phyloP scores from a whole-genome alignment of 2,113 vertebrate genomes.

The Antechinus flavipes region DNA sequence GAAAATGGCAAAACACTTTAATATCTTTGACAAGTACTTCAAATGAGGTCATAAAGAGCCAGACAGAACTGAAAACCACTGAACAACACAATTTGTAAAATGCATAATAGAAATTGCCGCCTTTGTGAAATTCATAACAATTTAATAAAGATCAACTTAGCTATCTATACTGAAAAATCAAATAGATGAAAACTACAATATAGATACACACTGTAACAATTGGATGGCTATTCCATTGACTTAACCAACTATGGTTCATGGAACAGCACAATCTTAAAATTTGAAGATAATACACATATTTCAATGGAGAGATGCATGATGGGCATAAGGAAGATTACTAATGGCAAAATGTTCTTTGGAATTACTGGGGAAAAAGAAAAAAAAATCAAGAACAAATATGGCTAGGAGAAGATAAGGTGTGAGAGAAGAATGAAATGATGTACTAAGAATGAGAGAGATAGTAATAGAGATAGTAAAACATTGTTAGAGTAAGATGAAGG shows the following conservation, averaged over 20 bases:
- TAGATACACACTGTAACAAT: not conserved
- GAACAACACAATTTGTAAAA: not conserved
- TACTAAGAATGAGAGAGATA: too few relatives aligned
- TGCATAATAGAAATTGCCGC: not conserved
- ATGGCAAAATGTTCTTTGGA: not conserved
- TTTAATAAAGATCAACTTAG: not conserved
- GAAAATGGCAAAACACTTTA: not conserved
- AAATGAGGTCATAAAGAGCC: not conserved
- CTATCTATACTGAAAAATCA: not conserved
- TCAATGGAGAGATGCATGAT: not conserved
- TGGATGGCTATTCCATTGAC: not conserved
- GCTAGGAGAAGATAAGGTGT: not conserved
- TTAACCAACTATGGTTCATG: not conserved
- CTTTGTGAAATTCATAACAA: not conserved
- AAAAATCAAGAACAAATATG: not conserved
- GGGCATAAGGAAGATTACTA: not conserved
- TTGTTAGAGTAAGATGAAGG: not conserved
- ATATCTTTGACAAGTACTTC: not conserved
- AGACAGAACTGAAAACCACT: not conserved
- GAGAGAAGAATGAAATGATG: too few relatives aligned
- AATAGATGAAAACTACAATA: not conserved
- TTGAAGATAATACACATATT: not conserved
- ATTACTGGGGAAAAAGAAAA: not conserved
- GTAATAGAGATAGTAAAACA: not conserved
- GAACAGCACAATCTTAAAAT: not conserved